These are phyloP conservation scores for Onychostoma macrolepis DNA, from an alignment of 2,113 vertebrate species.

Conservation along the genomic window DNA sequence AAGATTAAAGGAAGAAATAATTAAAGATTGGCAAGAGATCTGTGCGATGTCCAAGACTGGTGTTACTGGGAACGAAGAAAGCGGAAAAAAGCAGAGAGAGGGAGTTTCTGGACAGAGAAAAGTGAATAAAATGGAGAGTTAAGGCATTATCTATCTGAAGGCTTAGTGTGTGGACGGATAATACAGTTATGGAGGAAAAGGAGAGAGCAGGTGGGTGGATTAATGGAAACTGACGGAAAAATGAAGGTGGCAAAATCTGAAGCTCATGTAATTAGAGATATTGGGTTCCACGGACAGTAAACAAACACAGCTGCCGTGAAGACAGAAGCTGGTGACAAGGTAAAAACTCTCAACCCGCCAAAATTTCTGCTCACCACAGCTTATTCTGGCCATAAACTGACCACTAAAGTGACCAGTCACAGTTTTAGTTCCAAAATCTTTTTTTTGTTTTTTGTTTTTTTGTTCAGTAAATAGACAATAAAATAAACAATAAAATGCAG, in stretches of 20 bases:
- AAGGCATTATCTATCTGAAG: conserved; percentile 37
- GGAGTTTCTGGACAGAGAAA: conserved; percentile 2
- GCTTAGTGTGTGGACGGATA: conserved; percentile 38
- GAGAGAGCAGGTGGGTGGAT: conserved; percentile 38
- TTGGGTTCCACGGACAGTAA: conserved; percentile 21
- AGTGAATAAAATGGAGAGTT: conserved; percentile 15
- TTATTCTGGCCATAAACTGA: not conserved
- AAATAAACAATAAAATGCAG: too few species aligned
- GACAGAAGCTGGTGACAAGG: not conserved
- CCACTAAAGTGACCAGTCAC: not conserved
- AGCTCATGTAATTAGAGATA: conserved; percentile 36
- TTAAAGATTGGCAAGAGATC: conserved; percentile 12
- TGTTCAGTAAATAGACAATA: too few species aligned
- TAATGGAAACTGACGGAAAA: conserved; percentile 35
- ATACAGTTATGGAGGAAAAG: conserved; percentile 4
- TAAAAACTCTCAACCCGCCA: not conserved
- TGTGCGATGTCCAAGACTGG: not conserved
- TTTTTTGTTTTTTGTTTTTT: too few species aligned
- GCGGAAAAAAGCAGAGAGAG: not conserved
- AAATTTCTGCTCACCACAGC: not conserved
- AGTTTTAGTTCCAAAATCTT: not conserved
- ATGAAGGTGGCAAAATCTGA: conserved; percentile 31
- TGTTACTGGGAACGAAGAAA: not conserved
- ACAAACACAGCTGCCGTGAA: conserved; percentile 12
- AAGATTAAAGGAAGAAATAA: conserved; percentile 14